Conservation (phyloP, 2,797 vertebrate species). For the Syndactyla subalaris region DNA sequence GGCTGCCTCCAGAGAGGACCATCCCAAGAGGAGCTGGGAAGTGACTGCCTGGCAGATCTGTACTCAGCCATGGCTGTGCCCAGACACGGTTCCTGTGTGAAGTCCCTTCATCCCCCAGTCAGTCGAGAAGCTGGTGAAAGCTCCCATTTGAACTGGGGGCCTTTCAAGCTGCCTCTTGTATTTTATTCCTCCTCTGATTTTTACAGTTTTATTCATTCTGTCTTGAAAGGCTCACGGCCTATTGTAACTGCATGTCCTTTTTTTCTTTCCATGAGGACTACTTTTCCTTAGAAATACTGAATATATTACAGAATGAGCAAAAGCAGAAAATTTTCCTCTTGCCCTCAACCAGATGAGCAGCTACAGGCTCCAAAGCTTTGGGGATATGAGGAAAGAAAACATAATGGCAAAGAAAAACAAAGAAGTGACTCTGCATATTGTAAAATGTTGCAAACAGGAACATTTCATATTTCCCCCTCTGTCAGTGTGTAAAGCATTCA, state of each 20-base stretch:
- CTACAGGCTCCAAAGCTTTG: accelerated
- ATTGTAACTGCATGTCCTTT: background rate
- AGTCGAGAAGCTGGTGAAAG: background rate
- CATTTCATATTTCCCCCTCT: background rate
- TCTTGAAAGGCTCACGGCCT: background rate
- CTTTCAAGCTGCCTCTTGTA: background rate
- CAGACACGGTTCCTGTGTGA: background rate
- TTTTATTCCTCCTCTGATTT: background rate
- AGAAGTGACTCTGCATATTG: background rate
- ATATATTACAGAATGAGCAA: background rate
- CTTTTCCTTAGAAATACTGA: background rate
- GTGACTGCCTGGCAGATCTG: background rate
- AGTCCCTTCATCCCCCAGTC: background rate
- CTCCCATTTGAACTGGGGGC: background rate
- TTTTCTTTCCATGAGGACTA: background rate
- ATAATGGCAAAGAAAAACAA: background rate
- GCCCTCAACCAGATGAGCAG: background rate
- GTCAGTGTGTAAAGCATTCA: background rate
- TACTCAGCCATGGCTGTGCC: background rate
- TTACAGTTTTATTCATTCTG: background rate
- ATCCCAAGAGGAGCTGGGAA: background rate
- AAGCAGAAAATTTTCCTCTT: background rate
- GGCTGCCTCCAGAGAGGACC: background rate
- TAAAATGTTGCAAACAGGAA: background rate
- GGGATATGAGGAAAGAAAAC: background rate